Percentiles rank a stretch among this genome's conserved stretches.
phyloP scores from a whole-genome alignment of 2,113 vertebrate species.

The Neolamprologus variostigma region DNA sequence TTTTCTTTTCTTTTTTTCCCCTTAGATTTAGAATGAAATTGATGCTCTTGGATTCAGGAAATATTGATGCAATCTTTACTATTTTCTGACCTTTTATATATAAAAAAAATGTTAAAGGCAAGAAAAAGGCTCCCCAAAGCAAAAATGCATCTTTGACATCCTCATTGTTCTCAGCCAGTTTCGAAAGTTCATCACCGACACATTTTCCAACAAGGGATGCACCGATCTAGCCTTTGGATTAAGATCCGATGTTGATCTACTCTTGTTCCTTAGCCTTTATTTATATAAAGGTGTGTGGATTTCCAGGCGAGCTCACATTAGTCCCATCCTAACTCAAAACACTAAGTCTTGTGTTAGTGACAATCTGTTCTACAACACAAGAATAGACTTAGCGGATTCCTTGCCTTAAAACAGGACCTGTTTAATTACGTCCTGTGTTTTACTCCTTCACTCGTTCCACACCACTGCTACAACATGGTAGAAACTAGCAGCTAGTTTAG shows the following conservation, averaged over 20 bases:
- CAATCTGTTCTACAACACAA: not conserved
- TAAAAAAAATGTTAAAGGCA: rapidly evolving
- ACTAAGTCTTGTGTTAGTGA: not conserved
- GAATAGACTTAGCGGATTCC: not conserved
- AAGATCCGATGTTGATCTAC: not conserved
- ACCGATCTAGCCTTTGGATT: not conserved
- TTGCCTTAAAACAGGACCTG: not conserved
- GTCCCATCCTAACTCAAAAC: not conserved
- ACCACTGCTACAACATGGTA: not conserved
- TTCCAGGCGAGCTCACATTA: not conserved
- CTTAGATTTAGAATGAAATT: not conserved
- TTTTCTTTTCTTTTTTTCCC: not conserved
- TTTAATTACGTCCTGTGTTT: not conserved
- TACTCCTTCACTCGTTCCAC: not conserved
- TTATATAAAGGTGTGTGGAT: not conserved
- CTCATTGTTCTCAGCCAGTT: not conserved
- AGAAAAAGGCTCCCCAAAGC: not conserved
- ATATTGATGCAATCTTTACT: not conserved
- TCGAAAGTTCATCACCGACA: not conserved
- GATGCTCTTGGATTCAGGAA: not conserved
- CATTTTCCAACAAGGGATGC: not conserved
- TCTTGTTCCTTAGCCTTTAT: not conserved
- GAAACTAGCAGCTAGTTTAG: not conserved
- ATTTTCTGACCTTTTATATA: not conserved
- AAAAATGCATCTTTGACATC: not conserved